Evolutionary conservation across 2,888 invertebrate genomes (phyloP).

Genomic region (Xanthorhoe spadicearia): DNA sequence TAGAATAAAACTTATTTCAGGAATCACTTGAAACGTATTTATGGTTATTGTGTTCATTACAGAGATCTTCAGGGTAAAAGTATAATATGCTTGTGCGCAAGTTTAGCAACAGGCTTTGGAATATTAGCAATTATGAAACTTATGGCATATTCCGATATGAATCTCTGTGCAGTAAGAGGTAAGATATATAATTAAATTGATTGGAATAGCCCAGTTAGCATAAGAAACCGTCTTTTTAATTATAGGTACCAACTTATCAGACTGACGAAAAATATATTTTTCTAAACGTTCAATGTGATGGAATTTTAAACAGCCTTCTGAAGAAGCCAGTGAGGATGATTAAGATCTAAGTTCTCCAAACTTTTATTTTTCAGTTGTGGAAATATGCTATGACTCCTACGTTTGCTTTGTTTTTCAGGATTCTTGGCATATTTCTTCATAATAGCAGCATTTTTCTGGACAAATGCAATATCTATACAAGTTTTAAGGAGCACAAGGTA

Average conservation of each 20-base stretch:
- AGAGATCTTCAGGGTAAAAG: conserved; percentile 77
- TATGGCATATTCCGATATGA: conserved; percentile 60
- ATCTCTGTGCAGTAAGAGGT: conserved; percentile 67
- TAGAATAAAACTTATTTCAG: too few species aligned
- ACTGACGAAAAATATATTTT: too few species aligned
- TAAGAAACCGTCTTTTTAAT: too few species aligned
- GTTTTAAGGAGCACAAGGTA: conserved; percentile 87
- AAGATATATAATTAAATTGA: neutral
- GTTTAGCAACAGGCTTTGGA: conserved; percentile 62
- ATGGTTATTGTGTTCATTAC: conserved; percentile 43
- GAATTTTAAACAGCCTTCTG: too few species aligned
- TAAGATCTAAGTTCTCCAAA: too few species aligned
- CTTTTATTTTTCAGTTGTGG: too few species aligned
- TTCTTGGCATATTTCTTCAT: conserved; percentile 84
- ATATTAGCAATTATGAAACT: conserved; percentile 64
- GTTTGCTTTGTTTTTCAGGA: conserved; percentile 67
- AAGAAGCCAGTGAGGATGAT: too few species aligned
- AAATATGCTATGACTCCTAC: too few species aligned
- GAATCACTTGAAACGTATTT: too few species aligned
- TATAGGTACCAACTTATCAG: too few species aligned
- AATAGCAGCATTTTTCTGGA: conserved; percentile 87
- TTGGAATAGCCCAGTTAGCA: too few species aligned
- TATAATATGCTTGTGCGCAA: conserved; percentile 67
- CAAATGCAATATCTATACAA: conserved; percentile 88
- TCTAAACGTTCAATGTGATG: too few species aligned